These are phyloP conservation scores for Pseudochirops corinnae DNA, from an alignment of 2,797 vertebrate genomes.

Conservation along the genomic window DNA sequence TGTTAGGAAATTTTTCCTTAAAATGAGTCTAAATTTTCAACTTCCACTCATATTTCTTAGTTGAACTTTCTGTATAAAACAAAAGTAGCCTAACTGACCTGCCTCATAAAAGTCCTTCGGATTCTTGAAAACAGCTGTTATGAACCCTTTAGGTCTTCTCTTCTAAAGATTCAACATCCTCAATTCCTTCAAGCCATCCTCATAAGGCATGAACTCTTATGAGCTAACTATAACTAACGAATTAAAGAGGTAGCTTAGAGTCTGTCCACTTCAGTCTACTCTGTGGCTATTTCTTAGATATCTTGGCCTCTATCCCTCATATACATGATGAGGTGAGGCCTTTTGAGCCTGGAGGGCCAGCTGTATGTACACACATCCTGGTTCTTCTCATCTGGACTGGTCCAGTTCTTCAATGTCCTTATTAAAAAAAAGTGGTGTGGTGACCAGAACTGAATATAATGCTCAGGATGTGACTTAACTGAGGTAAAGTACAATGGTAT, in stretches of 20 bases:
- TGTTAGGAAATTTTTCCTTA: neutral
- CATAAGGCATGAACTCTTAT: neutral
- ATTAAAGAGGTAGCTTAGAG: neutral
- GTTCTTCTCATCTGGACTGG: neutral
- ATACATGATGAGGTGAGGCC: neutral
- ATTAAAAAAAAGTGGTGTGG: neutral
- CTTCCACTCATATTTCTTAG: neutral
- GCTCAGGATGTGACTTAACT: neutral
- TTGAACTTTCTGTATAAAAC: neutral
- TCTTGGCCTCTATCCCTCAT: neutral
- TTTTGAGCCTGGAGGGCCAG: neutral
- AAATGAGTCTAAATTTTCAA: neutral
- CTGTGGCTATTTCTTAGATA: neutral
- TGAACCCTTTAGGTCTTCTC: neutral
- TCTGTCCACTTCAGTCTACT: neutral
- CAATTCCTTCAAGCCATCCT: neutral
- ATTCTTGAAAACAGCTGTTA: neutral
- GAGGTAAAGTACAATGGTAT: neutral
- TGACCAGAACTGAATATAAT: neutral
- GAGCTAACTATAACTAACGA: too few species aligned
- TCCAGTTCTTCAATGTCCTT: neutral
- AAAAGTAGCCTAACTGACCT: neutral
- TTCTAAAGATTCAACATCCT: neutral
- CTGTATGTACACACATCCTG: neutral
- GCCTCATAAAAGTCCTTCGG: neutral